Percentiles rank a stretch among this genome's conserved stretches.
phyloP scores from a whole-genome alignment of 2,888 invertebrate species.

The Eupelmus urozonus region DNA sequence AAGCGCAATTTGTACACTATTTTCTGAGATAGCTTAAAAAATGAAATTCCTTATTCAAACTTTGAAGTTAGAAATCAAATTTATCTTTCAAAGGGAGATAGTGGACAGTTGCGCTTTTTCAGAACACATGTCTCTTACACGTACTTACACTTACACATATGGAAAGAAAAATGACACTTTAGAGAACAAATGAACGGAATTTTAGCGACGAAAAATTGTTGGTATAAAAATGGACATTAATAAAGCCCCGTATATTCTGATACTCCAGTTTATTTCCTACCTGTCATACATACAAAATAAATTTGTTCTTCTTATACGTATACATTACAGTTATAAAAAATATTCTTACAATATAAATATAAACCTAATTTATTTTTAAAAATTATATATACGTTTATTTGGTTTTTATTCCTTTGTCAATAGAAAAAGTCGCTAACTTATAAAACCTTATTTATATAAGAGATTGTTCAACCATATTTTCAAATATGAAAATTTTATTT shows the following conservation, averaged over 20 bases:
- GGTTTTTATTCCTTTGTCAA: constrained; percentile 11
- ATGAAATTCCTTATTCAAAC: constrained; percentile 4
- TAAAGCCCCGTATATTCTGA: constrained; percentile 71
- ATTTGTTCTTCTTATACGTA: constrained; percentile 14
- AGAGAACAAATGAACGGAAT: constrained; percentile 24
- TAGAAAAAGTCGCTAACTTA: no score
- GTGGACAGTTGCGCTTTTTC: constrained; percentile 19
- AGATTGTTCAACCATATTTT: no score
- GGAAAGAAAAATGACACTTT: constrained; percentile 15
- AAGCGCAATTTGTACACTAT: constrained; percentile 36
- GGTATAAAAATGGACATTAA: constrained; percentile 65
- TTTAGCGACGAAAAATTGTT: constrained; percentile 44
- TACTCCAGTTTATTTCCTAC: constrained; percentile 61
- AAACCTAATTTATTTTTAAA: constrained; percentile 18
- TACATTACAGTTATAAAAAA: constrained; percentile 9
- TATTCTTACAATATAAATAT: constrained; percentile 14
- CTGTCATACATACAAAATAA: constrained; percentile 29
- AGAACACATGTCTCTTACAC: constrained; percentile 18
- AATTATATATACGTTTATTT: constrained; percentile 19
- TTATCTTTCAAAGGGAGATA: no score
- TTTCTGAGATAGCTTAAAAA: constrained; percentile 44
- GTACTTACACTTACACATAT: constrained; percentile 24
- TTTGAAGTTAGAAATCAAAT: neutral
- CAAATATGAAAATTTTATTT: no score
- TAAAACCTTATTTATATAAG: no score